Evolutionary conservation across 2,797 vertebrate genomes (phyloP), one percentile per base, ranked within the genome.

Genomic region (Bovichtus diacanthus): DNA sequence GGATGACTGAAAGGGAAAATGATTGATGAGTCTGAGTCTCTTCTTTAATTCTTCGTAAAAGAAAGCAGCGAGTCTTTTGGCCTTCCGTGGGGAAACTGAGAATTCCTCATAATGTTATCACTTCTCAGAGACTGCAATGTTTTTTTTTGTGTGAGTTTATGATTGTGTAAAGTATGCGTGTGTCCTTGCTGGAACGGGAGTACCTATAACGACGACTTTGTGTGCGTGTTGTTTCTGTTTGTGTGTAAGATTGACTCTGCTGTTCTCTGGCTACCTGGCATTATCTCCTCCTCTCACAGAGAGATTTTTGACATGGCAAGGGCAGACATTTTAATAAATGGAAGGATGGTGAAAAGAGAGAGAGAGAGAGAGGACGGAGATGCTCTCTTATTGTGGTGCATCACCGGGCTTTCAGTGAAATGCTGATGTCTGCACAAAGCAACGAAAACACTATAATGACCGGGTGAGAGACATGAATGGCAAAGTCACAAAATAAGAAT

Each of bases 321-420:
- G 88, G 61, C 85, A 82, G 85, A 86, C 60, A 83, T 83, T 87
- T 87, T 84, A 83, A 89, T 83, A 81, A 85, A 88, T 78, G 71
- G 70, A 78, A 66, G 58, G 55, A 67, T 82, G 9, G 15, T 58
- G 56, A 83, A 88, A 83, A 87, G 78, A 80, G 44, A 43, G 9
- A 87, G 78, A 80, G 44, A 43, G 9, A 58, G 43, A 81, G 66
- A 80, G 56, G 65, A 76, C 3, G 11, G 34, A 70, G 69, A 43
- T n/a, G 50, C 72, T 70, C 58, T 77, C 39, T 77, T 64, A 47
- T 27, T 78, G 56, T 58, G 65, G 70, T 27, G 53, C 44, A 72
- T 87, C 47, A 69, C 27, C 3, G 0, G 60, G 36, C 23, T 70
- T 75, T 82, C 59, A 75, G 47, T 51, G 18, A 85, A 78, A 56